Evolutionary conservation across 2,888 invertebrate genomes (phyloP), one percentile per base, ranked within the genome.

Genomic region (Liopterus haemorrhoidalis): DNA sequence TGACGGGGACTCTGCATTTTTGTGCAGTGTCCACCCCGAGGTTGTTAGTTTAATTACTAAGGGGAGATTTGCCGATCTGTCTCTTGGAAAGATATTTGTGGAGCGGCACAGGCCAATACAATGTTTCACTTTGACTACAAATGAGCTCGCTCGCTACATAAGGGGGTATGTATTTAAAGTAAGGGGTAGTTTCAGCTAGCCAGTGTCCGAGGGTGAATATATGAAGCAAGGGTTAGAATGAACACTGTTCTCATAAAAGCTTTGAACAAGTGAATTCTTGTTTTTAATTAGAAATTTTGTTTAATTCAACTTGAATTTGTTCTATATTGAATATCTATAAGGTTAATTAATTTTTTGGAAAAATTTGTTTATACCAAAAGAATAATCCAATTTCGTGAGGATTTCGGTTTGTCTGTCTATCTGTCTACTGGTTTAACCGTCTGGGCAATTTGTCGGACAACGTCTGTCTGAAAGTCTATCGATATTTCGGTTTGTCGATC

Each of bases 181-280:
- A 58, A 60, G 59, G 62, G 62, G 62, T 62, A 61, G 62, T 59
- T 63, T 61, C 62, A 61, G 59, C 60, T 61, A 64, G 65, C 65
- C 65, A 65, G 61, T 66, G 66, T 66, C 66, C 66, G 58, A 59
- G 65, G 64, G 64, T 62, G 64, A 64, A 65, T 66, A 64, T 63
- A 64, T 65, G 64, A 65, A 62, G 63, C 62, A 61, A 65, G 63
- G 64, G 66, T 64, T 63, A 58, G 60, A 62, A 62, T 60, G 57
- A 61, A 64, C 56, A 18, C 33, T 49, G 37, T 37, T 49, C 12
- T 24, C 20, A 21, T 4, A 12, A 32, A 37, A 30, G 37, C 16
- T 30, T 9, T 1, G n/a, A n/a, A n/a, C n/a, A n/a, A n/a, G n/a
- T n/a, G n/a, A n/a, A n/a, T n/a, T n/a, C n/a, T n/a, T n/a, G n/a